Evolutionary conservation across 2,888 invertebrate species (phyloP), one percentile per base, ranked within the genome.

Genomic region (Alentia gelatinosa): DNA sequence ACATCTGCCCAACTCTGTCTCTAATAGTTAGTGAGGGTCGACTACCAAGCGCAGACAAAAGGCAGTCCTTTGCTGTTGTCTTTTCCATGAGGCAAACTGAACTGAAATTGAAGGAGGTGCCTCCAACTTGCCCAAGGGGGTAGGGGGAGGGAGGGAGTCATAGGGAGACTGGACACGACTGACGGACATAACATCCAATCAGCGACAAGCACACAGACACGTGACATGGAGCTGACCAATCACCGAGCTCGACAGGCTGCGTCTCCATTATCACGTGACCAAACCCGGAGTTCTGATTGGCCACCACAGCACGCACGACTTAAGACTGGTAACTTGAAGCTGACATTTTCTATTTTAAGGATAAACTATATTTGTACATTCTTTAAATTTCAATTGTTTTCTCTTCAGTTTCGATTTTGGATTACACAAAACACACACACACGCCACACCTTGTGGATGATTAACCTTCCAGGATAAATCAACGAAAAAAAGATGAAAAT

Each of bases 31-130:
- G n/a, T n/a, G n/a, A n/a, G n/a, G n/a, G 33, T 12, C 33, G n/a
- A 63, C 74, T 74, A 26, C 35, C 35, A 74, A 74, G 37, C 37
- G 15, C 15, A 63, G 79, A 26, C 26, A 35, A 12, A 26, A 4
- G 68, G 26, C 79, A 79, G 15, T 79, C 39, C 79, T 47, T 47
- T 47, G 26, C 37, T 89, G 39, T 63, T 42, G 63, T 26, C n/a
- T n/a, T 37, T 56, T 30, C 68, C 89, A 88, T 5, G 1, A 5
- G 33, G 33, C 3, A 68, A 63, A 89, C 89, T 89, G 63, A 56
- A 89, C 68, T 89, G 63, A 89, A 89, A 89, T 89, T 89, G 56
- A 89, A 68, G 47, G 86, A 86, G 86, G 86, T 86, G 86, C 86
- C 86, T 86, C 86, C 86, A 30, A 19, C 12, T 86, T 42, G 86